phyloP scores from a whole-genome alignment of 2,113 vertebrate genomes.

The Myiopsitta monachus region DNA sequence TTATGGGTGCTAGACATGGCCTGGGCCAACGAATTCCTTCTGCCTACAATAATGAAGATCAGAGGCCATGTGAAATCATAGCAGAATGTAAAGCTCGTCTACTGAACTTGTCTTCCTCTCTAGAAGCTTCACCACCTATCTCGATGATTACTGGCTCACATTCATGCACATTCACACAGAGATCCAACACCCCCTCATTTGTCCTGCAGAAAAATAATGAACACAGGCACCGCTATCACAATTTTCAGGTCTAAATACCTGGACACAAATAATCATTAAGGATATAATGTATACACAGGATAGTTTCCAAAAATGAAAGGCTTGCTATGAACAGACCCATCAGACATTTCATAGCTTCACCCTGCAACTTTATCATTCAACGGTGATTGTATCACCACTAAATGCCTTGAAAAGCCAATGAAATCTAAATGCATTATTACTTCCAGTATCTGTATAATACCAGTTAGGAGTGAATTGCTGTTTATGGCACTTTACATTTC shows the following conservation, averaged over 20 bases:
- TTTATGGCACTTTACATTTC: neutral
- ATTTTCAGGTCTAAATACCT: neutral
- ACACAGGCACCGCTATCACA: accelerated
- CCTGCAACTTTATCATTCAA: neutral
- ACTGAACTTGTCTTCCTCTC: neutral
- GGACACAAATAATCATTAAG: neutral
- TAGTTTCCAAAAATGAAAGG: neutral
- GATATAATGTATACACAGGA: neutral
- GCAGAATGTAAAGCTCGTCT: neutral
- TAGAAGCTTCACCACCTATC: neutral
- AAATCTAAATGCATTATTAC: neutral
- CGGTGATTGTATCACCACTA: neutral
- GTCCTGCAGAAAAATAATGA: neutral
- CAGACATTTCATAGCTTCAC: neutral
- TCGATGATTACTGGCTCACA: neutral
- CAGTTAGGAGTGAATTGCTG: neutral
- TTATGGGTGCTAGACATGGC: neutral
- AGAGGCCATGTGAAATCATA: neutral
- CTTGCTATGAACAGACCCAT: neutral
- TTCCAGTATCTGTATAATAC: neutral
- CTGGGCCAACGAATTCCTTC: neutral
- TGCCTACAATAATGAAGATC: neutral
- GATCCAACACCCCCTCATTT: neutral
- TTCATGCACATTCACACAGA: neutral
- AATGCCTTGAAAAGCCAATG: neutral